Base-by-base conservation (phyloP, 2,113 vertebrate species). In the Xenopus borealis region DNA sequence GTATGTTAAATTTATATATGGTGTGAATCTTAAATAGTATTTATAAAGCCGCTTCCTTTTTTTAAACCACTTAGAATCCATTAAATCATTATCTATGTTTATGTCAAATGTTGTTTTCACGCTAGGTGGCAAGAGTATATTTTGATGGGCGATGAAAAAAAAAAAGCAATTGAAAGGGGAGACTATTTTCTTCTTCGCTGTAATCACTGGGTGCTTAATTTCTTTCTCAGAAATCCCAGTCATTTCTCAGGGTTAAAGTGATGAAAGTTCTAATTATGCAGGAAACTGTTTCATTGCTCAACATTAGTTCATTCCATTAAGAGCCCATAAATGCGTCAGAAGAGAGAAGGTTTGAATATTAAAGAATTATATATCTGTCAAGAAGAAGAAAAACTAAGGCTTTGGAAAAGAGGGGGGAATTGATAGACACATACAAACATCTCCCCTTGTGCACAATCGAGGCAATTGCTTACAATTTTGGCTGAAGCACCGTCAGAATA, bases 401-500 rank as follows among this genome's bases (percentile, higher is more conserved):
- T 66, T 27, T 3, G 12, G 75, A 53, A 62, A 2, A 72, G 73
- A 62, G 46, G 64, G 19, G 4, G 82, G 76, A 80, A 75, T 80
- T 72, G 69, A 66, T 61, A 80, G 80, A 82, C 86, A 75, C 83
- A 80, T 81, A 85, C 85, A 73, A 86, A 87, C 59, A 81, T 71
- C 79, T 79, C 80, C 1, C 62, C 83, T 87, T 57, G 67, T 79
- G 14, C 69, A 9, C 33, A 85, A 85, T 77, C 78, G 83, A 88
- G 85, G 84, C 80, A 87, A 86, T 80, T 78, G 80, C 52, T 78
- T 73, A 65, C 85, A 75, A 73, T 85, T 80, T 50, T 81, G 75
- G 83, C 83, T 84, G 82, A 76, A 80, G 72, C 58, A 69, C 77
- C 81, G 85, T 84, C 81, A 82, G 81, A 79, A 82, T 84, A 85